A percentile compares a stretch with the other conserved stretches of the same genome.
Conservation (phyloP, 2,113 vertebrate species). For the Lophura nycthemera region DNA sequence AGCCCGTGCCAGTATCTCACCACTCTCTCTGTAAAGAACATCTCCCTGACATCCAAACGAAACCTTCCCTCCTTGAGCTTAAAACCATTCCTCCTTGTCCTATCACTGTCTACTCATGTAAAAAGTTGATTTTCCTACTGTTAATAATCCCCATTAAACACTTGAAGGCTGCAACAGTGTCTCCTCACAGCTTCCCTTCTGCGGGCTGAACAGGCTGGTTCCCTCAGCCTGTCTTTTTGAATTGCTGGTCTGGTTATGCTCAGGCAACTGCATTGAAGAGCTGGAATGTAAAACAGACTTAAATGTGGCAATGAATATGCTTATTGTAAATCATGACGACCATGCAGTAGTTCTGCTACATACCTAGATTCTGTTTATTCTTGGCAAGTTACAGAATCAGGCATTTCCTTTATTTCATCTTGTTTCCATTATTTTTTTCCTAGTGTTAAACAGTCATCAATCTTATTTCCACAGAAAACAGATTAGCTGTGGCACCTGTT, state of each 20-base stretch:
- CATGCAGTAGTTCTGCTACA: background rate
- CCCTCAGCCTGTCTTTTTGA: background rate
- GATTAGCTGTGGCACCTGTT: background rate
- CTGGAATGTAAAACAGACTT: background rate
- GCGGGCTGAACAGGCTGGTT: too few relatives aligned
- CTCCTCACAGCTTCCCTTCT: too few relatives aligned
- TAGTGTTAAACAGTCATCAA: background rate
- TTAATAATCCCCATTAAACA: too few relatives aligned
- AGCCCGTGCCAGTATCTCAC: too few relatives aligned
- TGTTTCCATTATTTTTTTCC: background rate
- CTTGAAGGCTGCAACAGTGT: too few relatives aligned
- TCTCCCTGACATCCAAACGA: too few relatives aligned
- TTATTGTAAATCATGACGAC: background rate
- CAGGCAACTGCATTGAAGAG: background rate
- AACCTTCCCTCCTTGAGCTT: too few relatives aligned
- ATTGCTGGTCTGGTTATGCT: background rate
- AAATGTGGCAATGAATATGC: background rate
- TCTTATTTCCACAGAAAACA: background rate
- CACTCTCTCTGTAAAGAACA: too few relatives aligned
- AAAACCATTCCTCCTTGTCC: too few relatives aligned
- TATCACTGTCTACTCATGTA: too few relatives aligned
- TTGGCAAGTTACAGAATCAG: background rate
- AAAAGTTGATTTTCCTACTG: too few relatives aligned
- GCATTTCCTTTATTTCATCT: constrained; percentile 6
- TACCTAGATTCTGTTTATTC: background rate